These are phyloP conservation scores for Muntiacus muntjak DNA, from an alignment of 2,113 vertebrate genomes.

Conservation along the genomic window DNA sequence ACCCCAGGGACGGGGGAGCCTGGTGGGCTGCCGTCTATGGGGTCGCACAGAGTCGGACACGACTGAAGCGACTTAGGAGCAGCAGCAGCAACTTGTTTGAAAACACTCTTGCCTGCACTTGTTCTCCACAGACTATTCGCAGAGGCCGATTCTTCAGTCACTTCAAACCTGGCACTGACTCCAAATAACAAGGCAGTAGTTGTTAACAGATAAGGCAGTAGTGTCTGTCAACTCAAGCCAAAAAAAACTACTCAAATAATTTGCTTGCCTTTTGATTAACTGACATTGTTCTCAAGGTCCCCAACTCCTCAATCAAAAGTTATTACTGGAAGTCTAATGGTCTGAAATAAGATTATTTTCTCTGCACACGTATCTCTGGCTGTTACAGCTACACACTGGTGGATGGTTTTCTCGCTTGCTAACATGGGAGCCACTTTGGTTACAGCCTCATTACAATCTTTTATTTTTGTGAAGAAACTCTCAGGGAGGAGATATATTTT, in stretches of 20 bases:
- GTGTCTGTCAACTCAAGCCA: background rate
- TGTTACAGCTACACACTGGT: background rate
- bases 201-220: background rate
- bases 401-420: background rate
- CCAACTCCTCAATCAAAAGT: background rate
- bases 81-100: background rate
- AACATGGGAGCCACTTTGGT: background rate
- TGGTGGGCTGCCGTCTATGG: no score
- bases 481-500: background rate
- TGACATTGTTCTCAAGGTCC: background rate
- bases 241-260: background rate
- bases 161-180: background rate
- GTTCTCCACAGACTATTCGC: background rate
- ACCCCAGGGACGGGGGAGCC: no score
- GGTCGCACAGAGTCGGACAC: no score
- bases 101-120: background rate
- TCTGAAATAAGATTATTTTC: background rate
- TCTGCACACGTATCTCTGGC: background rate
- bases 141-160: background rate
- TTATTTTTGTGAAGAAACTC: background rate
- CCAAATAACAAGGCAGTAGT: background rate
- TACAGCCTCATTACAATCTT: background rate
- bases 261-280: background rate
- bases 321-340: background rate
- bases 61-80: no score